Evolutionary conservation across 2,113 vertebrate species (phyloP).

Genomic region (Choloepus hoffmanni): DNA sequence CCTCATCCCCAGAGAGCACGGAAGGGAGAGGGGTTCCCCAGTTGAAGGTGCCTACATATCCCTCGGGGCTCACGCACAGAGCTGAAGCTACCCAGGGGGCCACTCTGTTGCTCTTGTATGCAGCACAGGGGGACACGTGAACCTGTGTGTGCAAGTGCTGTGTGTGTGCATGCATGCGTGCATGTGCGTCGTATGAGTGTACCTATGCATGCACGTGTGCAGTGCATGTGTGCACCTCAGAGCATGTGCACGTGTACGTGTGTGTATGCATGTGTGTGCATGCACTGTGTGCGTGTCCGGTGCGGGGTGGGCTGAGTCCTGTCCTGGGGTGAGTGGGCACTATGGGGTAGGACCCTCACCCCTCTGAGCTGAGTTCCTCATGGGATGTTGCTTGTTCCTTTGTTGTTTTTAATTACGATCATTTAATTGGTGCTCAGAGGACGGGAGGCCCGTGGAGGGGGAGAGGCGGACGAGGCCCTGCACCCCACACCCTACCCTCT

Average conservation of each 20-base stretch:
- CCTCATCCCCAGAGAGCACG: background rate
- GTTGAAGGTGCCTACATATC: background rate
- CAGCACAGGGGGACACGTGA: rapidly evolving
- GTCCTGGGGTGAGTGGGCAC: too few species aligned
- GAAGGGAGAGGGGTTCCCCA: background rate
- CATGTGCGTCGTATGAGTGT: too few species aligned
- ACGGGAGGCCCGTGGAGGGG: background rate
- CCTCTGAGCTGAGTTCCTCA: background rate
- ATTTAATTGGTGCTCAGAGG: conserved; percentile 58
- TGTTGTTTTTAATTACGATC: conserved; percentile 70
- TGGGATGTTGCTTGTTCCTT: background rate
- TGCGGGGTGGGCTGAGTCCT: background rate
- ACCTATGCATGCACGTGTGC: too few species aligned
- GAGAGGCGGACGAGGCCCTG: background rate
- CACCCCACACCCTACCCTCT: too few species aligned
- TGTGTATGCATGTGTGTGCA: background rate
- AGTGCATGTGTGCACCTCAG: too few species aligned
- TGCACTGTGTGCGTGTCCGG: background rate
- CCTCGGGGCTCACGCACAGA: rapidly evolving
- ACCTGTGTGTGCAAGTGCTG: background rate
- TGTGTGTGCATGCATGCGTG: background rate
- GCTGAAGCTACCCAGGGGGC: background rate
- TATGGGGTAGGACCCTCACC: background rate
- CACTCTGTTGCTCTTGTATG: background rate
- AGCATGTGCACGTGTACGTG: too few species aligned